Base-by-base conservation (phyloP, 2,113 vertebrate genomes). In the Agapornis roseicollis region DNA sequence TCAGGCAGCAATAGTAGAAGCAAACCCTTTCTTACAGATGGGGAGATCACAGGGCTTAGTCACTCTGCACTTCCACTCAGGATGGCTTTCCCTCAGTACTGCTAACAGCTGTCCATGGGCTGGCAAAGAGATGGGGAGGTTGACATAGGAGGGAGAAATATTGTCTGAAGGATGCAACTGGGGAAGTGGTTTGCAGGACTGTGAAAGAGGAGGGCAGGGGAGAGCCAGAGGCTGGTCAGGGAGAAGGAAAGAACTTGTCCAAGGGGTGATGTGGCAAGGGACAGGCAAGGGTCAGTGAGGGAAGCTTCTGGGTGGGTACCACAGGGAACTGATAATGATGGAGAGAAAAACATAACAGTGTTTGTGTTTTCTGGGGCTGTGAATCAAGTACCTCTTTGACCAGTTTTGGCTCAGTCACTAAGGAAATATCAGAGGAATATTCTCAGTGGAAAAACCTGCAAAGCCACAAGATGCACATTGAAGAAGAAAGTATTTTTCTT, bases 401-500 rank as follows among this genome's bases (percentile, higher is more conserved):
- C 27, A 4, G 14, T 86, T 89, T 93, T 94, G 89, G 77, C 73
- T 87, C 77, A 71, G 55, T 85, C 37, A 91, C 65, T 94, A 74
- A 92, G 61, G 49, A 94, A 89, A 92, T 5, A 76, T 92, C 84
- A 94, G 88, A 88, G 76, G 18, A 85, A 80, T 63, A 80, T 77
- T 85, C 63, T 85, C 28, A 61, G 83, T 79, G 80, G 91, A 90
- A 95, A 95, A 94, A 80, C 2, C 42, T 86, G 42, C 52, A 81
- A 92, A 90, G 70, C 89, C 91, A 80, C 89, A 89, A 74, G 86
- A 92, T 69, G 35, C 24, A 78, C 44, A 42, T 3, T 27, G 80
- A 94, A 93, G 80, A 95, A 93, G 29, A 74, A 89, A 15, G 5
- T 79, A 46, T 78, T 92, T 93, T 80, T 91, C 89, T 41, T 89